Percentiles rank a stretch among this genome's conserved stretches.
Conservation (phyloP, 2,797 vertebrate species). For the Moxostoma hubbsi region DNA sequence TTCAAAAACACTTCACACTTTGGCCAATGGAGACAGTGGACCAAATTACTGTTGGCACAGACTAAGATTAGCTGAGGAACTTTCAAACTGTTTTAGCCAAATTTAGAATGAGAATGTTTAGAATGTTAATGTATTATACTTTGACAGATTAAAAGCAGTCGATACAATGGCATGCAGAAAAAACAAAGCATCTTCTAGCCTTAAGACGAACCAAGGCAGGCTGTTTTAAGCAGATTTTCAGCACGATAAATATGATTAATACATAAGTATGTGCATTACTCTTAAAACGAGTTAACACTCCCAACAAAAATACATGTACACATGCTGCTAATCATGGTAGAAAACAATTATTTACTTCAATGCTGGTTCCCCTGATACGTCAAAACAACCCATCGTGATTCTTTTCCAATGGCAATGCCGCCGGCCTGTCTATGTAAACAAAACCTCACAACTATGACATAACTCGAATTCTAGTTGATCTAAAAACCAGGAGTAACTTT, state of each 20-base stretch:
- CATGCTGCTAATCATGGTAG: neutral
- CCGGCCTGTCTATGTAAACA: slow-evolving; percentile 25
- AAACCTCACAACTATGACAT: slow-evolving; percentile 60
- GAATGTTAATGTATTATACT: too few species aligned
- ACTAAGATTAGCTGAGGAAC: too few species aligned
- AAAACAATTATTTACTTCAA: neutral
- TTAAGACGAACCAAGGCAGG: too few species aligned
- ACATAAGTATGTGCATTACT: neutral
- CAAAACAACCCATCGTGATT: slow-evolving; percentile 2
- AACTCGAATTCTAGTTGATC: slow-evolving; percentile 59
- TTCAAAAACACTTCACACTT: too few species aligned
- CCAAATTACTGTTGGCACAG: too few species aligned
- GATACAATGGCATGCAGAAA: too few species aligned
- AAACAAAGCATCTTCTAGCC: too few species aligned
- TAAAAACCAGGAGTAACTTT: slow-evolving; percentile 55
- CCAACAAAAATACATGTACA: neutral
- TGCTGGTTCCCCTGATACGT: slow-evolving; percentile 1
- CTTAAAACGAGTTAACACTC: neutral
- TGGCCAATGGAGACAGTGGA: too few species aligned
- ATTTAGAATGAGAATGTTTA: too few species aligned
- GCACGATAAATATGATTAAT: neutral
- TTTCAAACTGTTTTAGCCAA: too few species aligned
- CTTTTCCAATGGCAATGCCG: slow-evolving; percentile 23
- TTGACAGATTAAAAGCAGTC: too few species aligned
- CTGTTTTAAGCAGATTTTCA: too few species aligned